These are phyloP conservation scores for Torymus aiolomorphi DNA, from an alignment of 2,888 invertebrate species.

Conservation along the genomic window DNA sequence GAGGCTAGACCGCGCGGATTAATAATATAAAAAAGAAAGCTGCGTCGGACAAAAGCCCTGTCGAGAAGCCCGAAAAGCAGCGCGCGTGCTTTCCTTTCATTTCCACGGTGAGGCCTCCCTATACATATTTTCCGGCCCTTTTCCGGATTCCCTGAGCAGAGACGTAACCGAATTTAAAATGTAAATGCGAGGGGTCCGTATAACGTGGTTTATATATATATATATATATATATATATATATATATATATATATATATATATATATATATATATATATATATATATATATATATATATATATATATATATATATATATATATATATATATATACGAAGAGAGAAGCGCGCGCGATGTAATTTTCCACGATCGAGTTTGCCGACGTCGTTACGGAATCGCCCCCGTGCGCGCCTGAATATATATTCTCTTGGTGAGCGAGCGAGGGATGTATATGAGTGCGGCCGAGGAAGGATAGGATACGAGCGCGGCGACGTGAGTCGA, in stretches of 20 bases:
- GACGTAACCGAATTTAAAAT: slow-evolving; percentile 62
- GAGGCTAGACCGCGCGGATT: not conserved
- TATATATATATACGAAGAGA: too few species aligned
- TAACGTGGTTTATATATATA: too few species aligned
- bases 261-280: too few species aligned
- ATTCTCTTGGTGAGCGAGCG: too few species aligned
- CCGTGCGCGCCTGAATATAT: slow-evolving; percentile 12
- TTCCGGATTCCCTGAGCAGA: slow-evolving; percentile 53
- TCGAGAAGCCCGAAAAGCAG: not conserved
- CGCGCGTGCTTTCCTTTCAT: slow-evolving; percentile 58
- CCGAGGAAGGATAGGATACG: too few species aligned
- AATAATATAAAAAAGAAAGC: slow-evolving; percentile 7
- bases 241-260: too few species aligned
- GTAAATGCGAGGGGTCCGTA: slow-evolving; percentile 59
- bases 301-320: too few species aligned
- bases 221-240: too few species aligned
- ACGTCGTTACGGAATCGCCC: slow-evolving; percentile 46
- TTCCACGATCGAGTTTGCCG: slow-evolving; percentile 60
- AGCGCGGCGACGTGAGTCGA: too few species aligned
- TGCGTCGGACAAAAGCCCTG: too few species aligned
- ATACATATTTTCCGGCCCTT: slow-evolving; percentile 1
- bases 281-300: too few species aligned
- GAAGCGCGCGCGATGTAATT: slow-evolving; percentile 57
- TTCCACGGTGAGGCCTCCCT: slow-evolving; percentile 24
- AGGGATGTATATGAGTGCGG: too few species aligned